Evolutionary conservation across 2,113 vertebrate species (phyloP).

Genomic region (Elanoides forficatus): DNA sequence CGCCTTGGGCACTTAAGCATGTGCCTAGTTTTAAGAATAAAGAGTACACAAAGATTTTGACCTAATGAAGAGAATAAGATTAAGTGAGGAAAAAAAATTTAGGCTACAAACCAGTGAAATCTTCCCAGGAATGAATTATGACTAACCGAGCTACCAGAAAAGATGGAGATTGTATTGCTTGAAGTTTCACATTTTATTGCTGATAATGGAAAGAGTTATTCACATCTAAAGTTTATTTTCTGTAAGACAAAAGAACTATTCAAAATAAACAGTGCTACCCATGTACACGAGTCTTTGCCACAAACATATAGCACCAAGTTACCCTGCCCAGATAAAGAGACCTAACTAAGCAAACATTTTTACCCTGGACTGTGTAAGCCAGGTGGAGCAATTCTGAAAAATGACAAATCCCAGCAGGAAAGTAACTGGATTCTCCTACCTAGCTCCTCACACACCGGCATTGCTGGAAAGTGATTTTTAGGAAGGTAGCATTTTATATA

Average conservation of each 20-base stretch:
- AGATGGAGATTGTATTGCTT: neutral
- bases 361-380: neutral
- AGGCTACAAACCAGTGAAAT: neutral
- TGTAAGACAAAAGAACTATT: neutral
- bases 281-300: neutral
- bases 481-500: neutral
- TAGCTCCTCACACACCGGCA: neutral
- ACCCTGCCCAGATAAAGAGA: neutral
- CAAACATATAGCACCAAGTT: neutral
- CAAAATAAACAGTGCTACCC: neutral
- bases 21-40: neutral
- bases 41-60: neutral
- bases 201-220: neutral
- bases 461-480: conserved; percentile 13
- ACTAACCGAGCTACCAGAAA: neutral
- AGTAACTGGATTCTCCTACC: neutral
- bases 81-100: neutral
- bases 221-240: neutral
- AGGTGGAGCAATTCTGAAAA: neutral
- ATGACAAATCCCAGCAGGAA: neutral
- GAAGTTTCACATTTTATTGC: neutral
- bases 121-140: conserved; percentile 6
- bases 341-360: neutral
- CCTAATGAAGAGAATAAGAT: neutral
- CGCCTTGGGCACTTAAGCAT: neutral